Base-by-base conservation (phyloP, 1,140 invertebrate species). In the Zaprionus kolodkinae region DNA sequence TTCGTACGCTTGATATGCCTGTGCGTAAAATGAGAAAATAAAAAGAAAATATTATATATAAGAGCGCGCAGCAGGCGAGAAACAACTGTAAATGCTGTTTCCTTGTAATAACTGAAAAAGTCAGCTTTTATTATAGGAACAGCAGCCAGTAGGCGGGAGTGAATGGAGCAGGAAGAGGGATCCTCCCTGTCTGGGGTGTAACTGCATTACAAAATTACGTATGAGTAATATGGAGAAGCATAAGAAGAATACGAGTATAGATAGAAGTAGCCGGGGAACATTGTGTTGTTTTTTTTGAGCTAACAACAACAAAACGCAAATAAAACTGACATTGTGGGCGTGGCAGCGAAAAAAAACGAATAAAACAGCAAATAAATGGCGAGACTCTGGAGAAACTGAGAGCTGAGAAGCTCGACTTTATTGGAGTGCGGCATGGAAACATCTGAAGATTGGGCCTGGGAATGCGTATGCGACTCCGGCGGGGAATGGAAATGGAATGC, bases 181-280 rank as follows among this genome's bases (percentile, higher is more conserved):
- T 21, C 21, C 21, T 3, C 6, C 12, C 10, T 10, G n/a, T n/a
- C 15, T 5, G 30, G 45, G 33, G 38, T 38, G 64, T 75, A 65
- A 78, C 57, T 77, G 76, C 76, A 78, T 78, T 74, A 74, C n/a
- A 64, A 78, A 78, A 74, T 74, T 74, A 74, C 43, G 50, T 72
- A 63, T 67, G 71, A 57, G 63, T 68, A 50, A 73, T 67, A 60
- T 55, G 21, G n/a, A 54, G 25, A 36, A 64, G 48, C 17, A 43
- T 30, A 35, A 48, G 17, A 71, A 56, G 17, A 71, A 56, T 35
- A 56, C n/a, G 33, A 13, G 33, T 59, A 65, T 61, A 66, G 62
- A 77, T 74, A 63, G 72, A 69, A 74, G 73, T 59, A 57, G 64
- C 57, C 48, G 62, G 25, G 40, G 52, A 38, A 66, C 21, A 67